These are phyloP conservation scores for Cynaeus angustus DNA, from an alignment of 2,888 invertebrate genomes.

Conservation along the genomic window DNA sequence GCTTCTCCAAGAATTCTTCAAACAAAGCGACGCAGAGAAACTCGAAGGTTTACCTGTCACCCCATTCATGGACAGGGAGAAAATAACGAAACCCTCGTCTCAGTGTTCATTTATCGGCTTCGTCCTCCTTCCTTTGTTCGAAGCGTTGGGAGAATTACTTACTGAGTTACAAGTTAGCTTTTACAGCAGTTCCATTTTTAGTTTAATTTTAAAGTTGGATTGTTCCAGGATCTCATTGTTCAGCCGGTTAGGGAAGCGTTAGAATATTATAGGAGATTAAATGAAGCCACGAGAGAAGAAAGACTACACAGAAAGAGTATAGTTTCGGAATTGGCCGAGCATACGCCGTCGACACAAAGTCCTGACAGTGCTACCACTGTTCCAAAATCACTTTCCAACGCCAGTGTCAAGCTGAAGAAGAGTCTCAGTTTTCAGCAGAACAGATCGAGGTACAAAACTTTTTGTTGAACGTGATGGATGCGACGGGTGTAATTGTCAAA, in stretches of 20 bases:
- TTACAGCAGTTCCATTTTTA: constrained; percentile 21
- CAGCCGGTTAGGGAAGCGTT: constrained; percentile 77
- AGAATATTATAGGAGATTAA: constrained; percentile 77
- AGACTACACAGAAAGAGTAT: constrained; percentile 77
- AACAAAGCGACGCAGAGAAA: constrained; percentile 87
- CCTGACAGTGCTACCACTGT: constrained; percentile 70
- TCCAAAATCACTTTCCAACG: constrained; percentile 72
- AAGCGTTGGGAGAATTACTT: constrained; percentile 83
- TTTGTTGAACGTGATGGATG: neutral
- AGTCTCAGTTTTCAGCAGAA: constrained; percentile 71
- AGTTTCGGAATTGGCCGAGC: constrained; percentile 70
- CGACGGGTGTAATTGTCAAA: too few relatives aligned
- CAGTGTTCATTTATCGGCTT: constrained; percentile 89
- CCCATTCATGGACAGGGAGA: constrained; percentile 90
- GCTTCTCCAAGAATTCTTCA: constrained; percentile 83
- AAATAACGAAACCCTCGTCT: constrained; percentile 88
- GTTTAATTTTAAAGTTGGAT: constrained; percentile 31
- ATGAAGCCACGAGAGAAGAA: constrained; percentile 77
- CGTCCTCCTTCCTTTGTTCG: constrained; percentile 86
- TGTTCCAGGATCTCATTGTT: constrained; percentile 75
- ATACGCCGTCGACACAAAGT: constrained; percentile 70
- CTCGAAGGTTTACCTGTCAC: constrained; percentile 88
- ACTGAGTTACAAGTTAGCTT: constrained; percentile 80
- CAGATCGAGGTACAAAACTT: constrained; percentile 66
- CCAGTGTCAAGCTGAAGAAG: constrained; percentile 74